These are phyloP conservation scores for Chloebia gouldiae DNA, from an alignment of 2,113 vertebrate species.

Conservation along the genomic window DNA sequence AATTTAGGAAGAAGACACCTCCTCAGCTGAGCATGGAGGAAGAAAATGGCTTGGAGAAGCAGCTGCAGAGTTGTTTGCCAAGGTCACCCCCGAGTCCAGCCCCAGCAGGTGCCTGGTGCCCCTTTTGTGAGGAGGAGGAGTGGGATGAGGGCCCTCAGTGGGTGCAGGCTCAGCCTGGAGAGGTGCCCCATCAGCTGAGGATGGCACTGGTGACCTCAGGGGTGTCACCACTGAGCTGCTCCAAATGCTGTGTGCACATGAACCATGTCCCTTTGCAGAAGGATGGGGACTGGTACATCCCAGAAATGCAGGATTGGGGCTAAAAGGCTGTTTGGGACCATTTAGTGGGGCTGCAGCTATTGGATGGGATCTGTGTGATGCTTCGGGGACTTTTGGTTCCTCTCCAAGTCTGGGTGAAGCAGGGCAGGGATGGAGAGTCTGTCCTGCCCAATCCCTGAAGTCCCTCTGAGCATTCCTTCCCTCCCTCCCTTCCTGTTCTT, in stretches of 20 bases:
- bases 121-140: not conserved
- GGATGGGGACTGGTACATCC: too few species aligned
- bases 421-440: not conserved
- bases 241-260: accelerated
- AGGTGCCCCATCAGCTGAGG: accelerated
- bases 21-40: not conserved
- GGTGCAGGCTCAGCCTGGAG: not conserved
- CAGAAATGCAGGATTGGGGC: not conserved
- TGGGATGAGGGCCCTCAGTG: not conserved
- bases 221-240: not conserved
- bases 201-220: not conserved
- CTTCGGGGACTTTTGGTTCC: not conserved
- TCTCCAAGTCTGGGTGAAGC: not conserved
- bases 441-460: not conserved
- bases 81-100: not conserved
- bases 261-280: accelerated
- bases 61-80: not conserved
- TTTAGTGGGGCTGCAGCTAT: not conserved
- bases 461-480: not conserved
- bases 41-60: not conserved
- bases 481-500: not conserved
- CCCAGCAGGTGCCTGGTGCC: not conserved
- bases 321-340: not conserved
- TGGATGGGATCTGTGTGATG: not conserved
- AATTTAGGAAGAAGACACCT: not conserved